Percentiles rank a stretch among this genome's conserved stretches.
Conservation (phyloP, 2,888 invertebrate genomes). For the Athalia cordata region DNA sequence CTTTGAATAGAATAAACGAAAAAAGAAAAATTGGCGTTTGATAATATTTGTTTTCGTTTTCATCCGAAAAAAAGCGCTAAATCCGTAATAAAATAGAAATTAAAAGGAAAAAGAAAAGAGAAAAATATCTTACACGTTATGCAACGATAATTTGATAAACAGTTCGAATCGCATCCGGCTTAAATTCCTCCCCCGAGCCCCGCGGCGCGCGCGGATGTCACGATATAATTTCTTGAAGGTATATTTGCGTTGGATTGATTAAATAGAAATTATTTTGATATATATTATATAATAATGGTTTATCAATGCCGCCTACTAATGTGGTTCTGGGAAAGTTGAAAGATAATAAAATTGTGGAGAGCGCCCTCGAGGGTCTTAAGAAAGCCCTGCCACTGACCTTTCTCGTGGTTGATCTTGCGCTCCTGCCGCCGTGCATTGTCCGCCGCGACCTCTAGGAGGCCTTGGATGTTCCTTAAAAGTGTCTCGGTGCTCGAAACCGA, state of each 20-base stretch:
- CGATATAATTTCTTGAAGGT: too few relatives aligned
- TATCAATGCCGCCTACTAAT: slow-evolving; percentile 69
- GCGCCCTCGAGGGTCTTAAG: slow-evolving; percentile 72
- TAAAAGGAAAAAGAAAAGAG: not conserved
- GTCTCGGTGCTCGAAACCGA: slow-evolving; percentile 92
- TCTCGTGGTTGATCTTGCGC: slow-evolving; percentile 95
- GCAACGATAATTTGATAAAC: not conserved
- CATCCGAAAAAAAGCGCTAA: not conserved
- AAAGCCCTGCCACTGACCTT: slow-evolving; percentile 83
- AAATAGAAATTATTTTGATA: too few relatives aligned
- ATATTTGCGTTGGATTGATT: too few relatives aligned
- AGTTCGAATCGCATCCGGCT: too few relatives aligned
- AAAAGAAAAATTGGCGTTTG: not conserved
- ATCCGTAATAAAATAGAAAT: not conserved
- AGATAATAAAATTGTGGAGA: slow-evolving; percentile 73
- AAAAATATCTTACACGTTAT: not conserved
- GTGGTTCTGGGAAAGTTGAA: slow-evolving; percentile 70
- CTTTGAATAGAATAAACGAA: not conserved
- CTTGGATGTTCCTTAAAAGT: slow-evolving; percentile 95
- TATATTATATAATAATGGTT: not conserved
- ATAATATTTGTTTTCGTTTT: not conserved
- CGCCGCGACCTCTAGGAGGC: slow-evolving; percentile 96
- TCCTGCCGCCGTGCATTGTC: slow-evolving; percentile 98
- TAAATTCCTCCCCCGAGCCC: too few relatives aligned
- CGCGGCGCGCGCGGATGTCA: too few relatives aligned